phyloP scores from a whole-genome alignment of 1,140 invertebrate species.

The Akabosia matsudoensis region DNA sequence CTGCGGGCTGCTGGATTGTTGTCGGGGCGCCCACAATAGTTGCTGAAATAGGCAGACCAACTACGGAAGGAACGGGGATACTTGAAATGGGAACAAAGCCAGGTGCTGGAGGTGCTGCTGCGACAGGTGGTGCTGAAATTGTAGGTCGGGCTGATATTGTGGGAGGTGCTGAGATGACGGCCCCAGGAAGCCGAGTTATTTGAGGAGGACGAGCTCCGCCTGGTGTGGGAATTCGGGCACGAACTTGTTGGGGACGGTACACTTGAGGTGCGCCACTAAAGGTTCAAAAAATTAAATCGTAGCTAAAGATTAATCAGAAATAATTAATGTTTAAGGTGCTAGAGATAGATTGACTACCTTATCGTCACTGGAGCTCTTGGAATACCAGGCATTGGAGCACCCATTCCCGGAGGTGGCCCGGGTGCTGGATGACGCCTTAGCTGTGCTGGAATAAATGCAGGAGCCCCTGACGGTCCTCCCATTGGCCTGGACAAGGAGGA shows the following conservation, averaged over 20 bases:
- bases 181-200: no score
- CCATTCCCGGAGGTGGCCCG: not conserved
- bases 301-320: no score
- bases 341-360: no score
- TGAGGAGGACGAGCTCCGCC: not conserved
- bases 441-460: constrained; percentile 42
- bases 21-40: not conserved
- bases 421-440: constrained; percentile 23
- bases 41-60: not conserved
- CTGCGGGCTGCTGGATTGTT: not conserved
- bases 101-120: not conserved
- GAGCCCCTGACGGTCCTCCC: not conserved
- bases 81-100: not conserved
- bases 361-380: constrained; percentile 24
- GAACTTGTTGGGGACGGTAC: constrained; percentile 5
- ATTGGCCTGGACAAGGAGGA: constrained; percentile 33
- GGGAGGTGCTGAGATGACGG: not conserved
- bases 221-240: not conserved
- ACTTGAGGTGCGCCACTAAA: constrained; percentile 44
- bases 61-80: not conserved
- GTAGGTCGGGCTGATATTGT: not conserved
- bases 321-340: no score
- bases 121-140: not conserved
- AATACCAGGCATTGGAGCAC: constrained; percentile 13
- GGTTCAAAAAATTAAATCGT: not conserved